A percentile compares a stretch with the other conserved stretches of the same genome.
These are phyloP conservation scores for Podabrus alpinus DNA, from an alignment of 2,888 invertebrate species.

Conservation along the genomic window DNA sequence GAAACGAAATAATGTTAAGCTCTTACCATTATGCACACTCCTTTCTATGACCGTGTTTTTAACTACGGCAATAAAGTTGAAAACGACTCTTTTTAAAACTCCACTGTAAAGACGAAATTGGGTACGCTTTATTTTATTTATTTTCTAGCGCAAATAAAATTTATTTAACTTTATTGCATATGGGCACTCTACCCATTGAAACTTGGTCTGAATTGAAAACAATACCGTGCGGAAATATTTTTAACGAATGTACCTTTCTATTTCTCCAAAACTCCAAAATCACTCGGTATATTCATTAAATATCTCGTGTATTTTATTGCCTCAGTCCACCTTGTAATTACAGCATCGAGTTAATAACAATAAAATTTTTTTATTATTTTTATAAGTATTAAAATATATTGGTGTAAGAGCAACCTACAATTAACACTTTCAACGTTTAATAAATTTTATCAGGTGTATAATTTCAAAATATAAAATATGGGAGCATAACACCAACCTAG, in stretches of 20 bases:
- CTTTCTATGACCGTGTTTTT: neutral
- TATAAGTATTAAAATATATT: conserved; percentile 16
- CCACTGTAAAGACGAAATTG: neutral
- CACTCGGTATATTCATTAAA: neutral
- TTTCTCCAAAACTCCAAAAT: neutral
- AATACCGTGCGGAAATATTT: neutral
- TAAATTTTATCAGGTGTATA: conserved; percentile 13
- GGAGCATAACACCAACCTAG: neutral
- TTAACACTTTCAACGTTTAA: conserved; percentile 26
- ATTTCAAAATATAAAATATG: conserved; percentile 5
- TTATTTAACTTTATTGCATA: neutral
- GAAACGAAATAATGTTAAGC: neutral
- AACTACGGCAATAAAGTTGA: neutral
- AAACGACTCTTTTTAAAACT: neutral
- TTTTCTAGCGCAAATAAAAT: neutral
- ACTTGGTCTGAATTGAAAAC: neutral
- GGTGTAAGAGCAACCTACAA: conserved; percentile 19
- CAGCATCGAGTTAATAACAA: neutral
- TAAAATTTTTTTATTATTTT: conserved; percentile 7
- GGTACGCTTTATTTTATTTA: neutral
- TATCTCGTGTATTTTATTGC: neutral
- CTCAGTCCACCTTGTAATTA: neutral
- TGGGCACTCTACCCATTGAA: neutral
- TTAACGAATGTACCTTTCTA: neutral
- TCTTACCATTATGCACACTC: neutral